Base-by-base conservation (phyloP, 1,140 invertebrate genomes). In the Cydia fagiglandana region DNA sequence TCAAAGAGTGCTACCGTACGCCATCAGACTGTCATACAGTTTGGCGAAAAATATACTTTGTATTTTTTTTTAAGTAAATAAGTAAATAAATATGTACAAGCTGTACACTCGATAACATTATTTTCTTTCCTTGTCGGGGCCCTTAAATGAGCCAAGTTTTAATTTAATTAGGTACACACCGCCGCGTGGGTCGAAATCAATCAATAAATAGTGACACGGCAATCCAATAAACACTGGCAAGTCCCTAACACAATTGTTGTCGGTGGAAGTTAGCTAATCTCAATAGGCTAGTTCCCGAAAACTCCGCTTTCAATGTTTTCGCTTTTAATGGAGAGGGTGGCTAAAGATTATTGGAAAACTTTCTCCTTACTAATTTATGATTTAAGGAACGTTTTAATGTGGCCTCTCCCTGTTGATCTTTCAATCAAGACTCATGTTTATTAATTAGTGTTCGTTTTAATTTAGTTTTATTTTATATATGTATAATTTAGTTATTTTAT, bases 281-380 rank as follows among this genome's bases (percentile, higher is more conserved):
- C 77, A 79, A 82, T 84, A 68, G 78, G 75, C 75, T 81, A 79
- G 77, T 79, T 82, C 75, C 50, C 80, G 79, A 78, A 70, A 73
- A 76, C 77, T 75, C 47, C 77, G 79, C 75, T 77, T 70, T 64
- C 77, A 77, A 41, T 78, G 79, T 83, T 84, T 81, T 81, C 77
- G 76, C 81, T 80, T 75, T 74, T 78, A 78, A 80, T 78, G 75
- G 76, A 77, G 77, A 68, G 64, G 64, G 75, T 68, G 73, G 78
- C 56, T 41, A 80, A 81, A 82, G 79, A 80, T 84, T 81, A 83
- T 85, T 81, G 78, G 73, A 64, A 83, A 85, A 85, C 78, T 85
- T 85, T 79, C 24, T 53, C 20, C 15, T 41, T 41, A 41, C 30
- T 41, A 70, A 70, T 70, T 70, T 70, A 70, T 70, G 34, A 30